Base-by-base conservation (phyloP, 2,797 vertebrate species). In the Pseudomugil gertrudae region DNA sequence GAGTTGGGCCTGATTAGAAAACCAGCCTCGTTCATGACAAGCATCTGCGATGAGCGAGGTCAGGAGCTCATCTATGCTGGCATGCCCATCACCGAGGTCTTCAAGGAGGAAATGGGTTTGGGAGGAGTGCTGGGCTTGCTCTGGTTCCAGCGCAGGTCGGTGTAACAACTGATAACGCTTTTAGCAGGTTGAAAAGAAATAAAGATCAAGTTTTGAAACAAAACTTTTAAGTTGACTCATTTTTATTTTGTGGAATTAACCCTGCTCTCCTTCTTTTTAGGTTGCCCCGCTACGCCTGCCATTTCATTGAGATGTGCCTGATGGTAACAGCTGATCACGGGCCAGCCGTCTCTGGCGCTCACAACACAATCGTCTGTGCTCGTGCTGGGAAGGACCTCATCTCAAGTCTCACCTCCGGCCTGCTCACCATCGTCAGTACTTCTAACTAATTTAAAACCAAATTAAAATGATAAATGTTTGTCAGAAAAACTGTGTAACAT, bases 321-420 rank as follows among this genome's bases (percentile, higher is more conserved):
- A 99, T 99, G 98, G 98, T 99, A 81, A 99, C 98, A 0, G 98
- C 98, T 5, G 97, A 99, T 74, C 98, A 99, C 0, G 98, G 98
- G 0, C 98, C 98, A 0, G 98, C 98, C 0, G 98, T 99, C 6
- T 99, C 98, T 0, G 98, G 97, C 9, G 97, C 98, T 59, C 98
- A 99, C 91, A 99, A 99, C 92, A 98, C 97, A 66, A 99, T 99
- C 2, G 97, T 99, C 73, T 99, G 97, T 5, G 96, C 98, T 21
- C 96, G 97, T 24, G 98, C 98, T 5, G 98, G 98, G 8, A 99
- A 99, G 80, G 98, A 99, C 81, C 94, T 99, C 9, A 95, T 99
- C 84, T 99, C 97, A 0, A 96, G 98, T 79, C 96, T 99, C 70
- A 99, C 98, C 0, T 99, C 98, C 0, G 97, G 98, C 60, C 95